Evolutionary conservation across 1,140 invertebrate species (phyloP), one percentile per base, ranked within the genome.

Genomic region (Heliothis virescens): DNA sequence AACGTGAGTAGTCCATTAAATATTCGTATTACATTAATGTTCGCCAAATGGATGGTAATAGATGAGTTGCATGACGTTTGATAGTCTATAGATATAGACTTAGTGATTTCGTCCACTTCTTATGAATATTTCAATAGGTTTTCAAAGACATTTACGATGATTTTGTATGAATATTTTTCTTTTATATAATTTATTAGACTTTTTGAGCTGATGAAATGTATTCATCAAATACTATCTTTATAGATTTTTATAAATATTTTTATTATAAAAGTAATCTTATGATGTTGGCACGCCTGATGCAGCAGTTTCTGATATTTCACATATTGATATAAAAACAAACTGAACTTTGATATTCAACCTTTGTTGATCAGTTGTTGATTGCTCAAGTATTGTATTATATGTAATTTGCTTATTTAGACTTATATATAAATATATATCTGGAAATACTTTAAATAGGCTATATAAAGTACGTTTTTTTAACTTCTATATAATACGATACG

Each of bases 61-160:
- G 73, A 84, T 80, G 69, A 79, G 69, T n/a, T 76, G 53, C 41
- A 62, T 63, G 41, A 53, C 47, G 47, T 34, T 78, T 83, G 62
- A 82, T 86, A 86, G 81, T 85, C 79, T 67, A 87, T 90, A 48
- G 63, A 16, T 48, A 67, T 67, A 89, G 86, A 89, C 79, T 83
- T 91, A 88, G 86, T 76, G 86, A 80, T 88, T 86, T 85, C 86
- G 88, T 92, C 89, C 89, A 90, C 60, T 26, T 65, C 67, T 74
- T 78, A 69, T 78, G 75, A 78, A 78, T 78, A 55, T 78, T 74
- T 74, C 18, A 55, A 47, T 18, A 34, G 16, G 3, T 57, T 72
- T 72, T 72, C 26, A 41, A 57, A 57, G 15, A 55, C 26, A 55
- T 21, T 47, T 72, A 57, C 69, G 13, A 57, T 57, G 52, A 72